Percentiles rank a stretch among this genome's conserved stretches.
Conservation (phyloP, 2,113 vertebrate species). For the Nesogale talazaci region DNA sequence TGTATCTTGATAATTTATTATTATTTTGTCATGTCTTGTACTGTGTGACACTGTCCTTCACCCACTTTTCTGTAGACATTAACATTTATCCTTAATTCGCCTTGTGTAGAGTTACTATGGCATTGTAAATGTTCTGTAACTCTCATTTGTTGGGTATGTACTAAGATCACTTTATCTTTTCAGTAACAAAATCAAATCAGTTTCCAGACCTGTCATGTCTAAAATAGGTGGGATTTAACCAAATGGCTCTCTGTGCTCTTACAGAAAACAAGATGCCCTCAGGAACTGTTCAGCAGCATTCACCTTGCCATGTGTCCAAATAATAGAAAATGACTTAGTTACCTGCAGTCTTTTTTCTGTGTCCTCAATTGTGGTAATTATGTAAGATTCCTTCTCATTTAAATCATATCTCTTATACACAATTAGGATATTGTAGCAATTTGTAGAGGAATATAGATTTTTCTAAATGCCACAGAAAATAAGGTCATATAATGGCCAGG, state of each 20-base stretch:
- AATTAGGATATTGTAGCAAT: constrained; percentile 53
- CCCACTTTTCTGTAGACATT: too few species aligned
- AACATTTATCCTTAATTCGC: constrained; percentile 20
- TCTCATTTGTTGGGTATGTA: constrained; percentile 43
- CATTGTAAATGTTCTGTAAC: not conserved
- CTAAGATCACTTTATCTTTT: constrained; percentile 55
- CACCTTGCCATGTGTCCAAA: not conserved
- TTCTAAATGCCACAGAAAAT: not conserved
- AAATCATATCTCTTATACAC: constrained; percentile 21
- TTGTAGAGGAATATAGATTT: constrained; percentile 36
- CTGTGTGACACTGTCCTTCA: too few species aligned
- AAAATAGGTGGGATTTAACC: constrained; percentile 33
- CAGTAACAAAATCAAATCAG: constrained; percentile 17
- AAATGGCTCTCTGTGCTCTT: not conserved
- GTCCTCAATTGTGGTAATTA: constrained; percentile 59
- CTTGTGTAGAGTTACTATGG: not conserved
- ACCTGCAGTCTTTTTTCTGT: constrained; percentile 1
- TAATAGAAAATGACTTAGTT: constrained; percentile 59
- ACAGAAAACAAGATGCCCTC: constrained; percentile 32
- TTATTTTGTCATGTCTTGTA: too few species aligned
- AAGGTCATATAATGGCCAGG: not conserved
- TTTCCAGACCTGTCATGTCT: not conserved
- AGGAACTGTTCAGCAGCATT: not conserved
- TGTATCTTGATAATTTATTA: too few species aligned
- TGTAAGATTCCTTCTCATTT: constrained; percentile 42